Evolutionary conservation across 2,113 vertebrate genomes (phyloP), one percentile per base, ranked within the genome.

Genomic region (Cynoglossus semilaevis): DNA sequence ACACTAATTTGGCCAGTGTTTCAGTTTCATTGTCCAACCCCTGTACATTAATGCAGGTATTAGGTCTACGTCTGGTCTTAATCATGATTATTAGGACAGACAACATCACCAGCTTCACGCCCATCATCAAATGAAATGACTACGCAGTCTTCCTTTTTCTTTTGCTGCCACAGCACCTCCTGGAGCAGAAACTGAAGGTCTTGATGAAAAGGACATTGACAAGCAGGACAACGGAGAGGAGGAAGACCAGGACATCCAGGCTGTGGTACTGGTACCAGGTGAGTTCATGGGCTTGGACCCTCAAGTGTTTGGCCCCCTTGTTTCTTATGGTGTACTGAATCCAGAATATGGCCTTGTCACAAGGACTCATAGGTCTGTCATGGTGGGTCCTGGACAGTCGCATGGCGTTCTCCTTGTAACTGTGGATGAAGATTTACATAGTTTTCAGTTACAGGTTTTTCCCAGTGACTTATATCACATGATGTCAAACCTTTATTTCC

Each of bases 211-310:
- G 34, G 35, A 93, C 63, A 17, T 80, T 0, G 19, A 70, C 3
- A 36, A 40, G 9, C 16, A 88, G 56, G 22, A 78, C 8, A 0
- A 92, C 17, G 0, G 68, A 8, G 0, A 91, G n/a, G 0, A 99
- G 85, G 72, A 96, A 91, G 57, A 81, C 90, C 0, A 96, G 46
- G 43, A 98, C 94, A 0, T 99, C 96, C 83, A 98, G 74, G 2
- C 92, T 92, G 67, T 97, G 92, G 80, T 96, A 97, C 82, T 98
- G 95, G 66, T 96, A 74, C 94, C 94, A 98, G 90, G 93, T 97
- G 58, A 96, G 82, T n/a, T 96, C 82, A 0, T 95, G 93, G 45
- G 95, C 95, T 0, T 93, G 93, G 0, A 93, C 82, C 9, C 92
- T 88, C 15, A 99, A 86, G 74, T 99, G 96, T 0, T 81, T 66